These are phyloP conservation scores for Neolamprologus longior DNA, from an alignment of 2,113 vertebrate genomes.

Conservation along the genomic window DNA sequence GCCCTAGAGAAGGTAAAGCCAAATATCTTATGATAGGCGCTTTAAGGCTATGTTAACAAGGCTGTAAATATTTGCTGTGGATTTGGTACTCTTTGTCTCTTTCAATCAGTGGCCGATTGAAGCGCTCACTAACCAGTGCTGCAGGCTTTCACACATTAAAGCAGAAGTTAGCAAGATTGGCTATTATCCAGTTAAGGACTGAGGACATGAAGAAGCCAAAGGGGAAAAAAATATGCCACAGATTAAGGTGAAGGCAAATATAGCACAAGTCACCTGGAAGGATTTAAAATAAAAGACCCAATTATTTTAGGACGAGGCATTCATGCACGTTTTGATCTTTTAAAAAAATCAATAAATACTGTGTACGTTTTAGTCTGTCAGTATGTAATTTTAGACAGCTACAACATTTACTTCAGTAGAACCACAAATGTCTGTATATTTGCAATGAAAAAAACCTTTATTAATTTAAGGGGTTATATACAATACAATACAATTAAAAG, in stretches of 20 bases:
- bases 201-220: slow-evolving; percentile 52
- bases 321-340: background rate
- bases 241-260: slow-evolving; percentile 58
- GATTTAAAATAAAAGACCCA: slow-evolving; percentile 40
- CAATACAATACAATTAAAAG: background rate
- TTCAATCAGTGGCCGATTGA: slow-evolving; percentile 37
- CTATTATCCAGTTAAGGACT: slow-evolving; percentile 64
- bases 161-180: slow-evolving; percentile 74
- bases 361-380: background rate
- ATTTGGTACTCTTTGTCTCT: slow-evolving; percentile 46
- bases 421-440: background rate
- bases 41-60: slow-evolving; percentile 55
- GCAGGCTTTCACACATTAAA: slow-evolving; percentile 54
- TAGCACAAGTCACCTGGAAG: slow-evolving; percentile 36
- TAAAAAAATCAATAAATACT: background rate
- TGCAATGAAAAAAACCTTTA: background rate
- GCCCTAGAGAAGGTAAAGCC: slow-evolving; percentile 48
- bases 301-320: background rate
- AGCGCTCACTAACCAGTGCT: slow-evolving; percentile 26
- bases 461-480: background rate
- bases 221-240: slow-evolving; percentile 37
- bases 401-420: background rate
- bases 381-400: background rate
- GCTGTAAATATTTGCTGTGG: slow-evolving; percentile 65
- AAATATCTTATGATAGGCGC: slow-evolving; percentile 60